Evolutionary conservation across 1,140 invertebrate genomes (phyloP), one percentile per base, ranked within the genome.

Genomic region (Aplysia californica): DNA sequence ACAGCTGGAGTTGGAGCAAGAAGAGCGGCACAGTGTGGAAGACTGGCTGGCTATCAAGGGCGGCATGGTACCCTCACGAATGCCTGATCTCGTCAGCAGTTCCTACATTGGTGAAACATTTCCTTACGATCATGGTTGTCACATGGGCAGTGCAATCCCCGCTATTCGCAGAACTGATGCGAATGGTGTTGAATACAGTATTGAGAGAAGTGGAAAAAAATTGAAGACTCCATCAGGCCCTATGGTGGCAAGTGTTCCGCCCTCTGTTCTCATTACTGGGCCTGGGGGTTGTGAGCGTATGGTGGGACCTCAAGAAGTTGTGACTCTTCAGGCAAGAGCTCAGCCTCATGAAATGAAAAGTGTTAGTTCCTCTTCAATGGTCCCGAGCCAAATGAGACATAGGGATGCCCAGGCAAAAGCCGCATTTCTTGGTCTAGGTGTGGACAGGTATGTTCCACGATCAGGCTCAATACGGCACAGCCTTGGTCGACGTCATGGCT

Each of bases 1-100:
- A 0, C 93, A 93, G 85, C 89, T 91, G 26, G 93, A 93, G 79
- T 87, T 94, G 86, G 93, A 94, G 76, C 91, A 90, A 67, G 93
- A 93, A 36, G 93, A 94, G 81, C 77, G 79, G 10, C 82, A 85
- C 41, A 86, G 84, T 79, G 75, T 87, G 33, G 86, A 88, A 39
- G 86, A 87, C 76, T 79, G 87, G 56, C 65, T 88, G 23, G 83
- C 83, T 58, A 76, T 68, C 75, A 50, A 69, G 41, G 61, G 38
- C 29, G 35, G 59, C 2, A 3, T 55, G 2, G 1, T 35, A 20
- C 2, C 70, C 31, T 56, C 56, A 1, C n/a, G 29, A 20, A 72
- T 70, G 59, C 69, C 76, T 0, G 76, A 77, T 50, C 38, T 65
- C 21, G 59, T 72, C 1, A 44, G 44, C 59, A 72, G 69, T 55